Conservation (phyloP, 2,888 invertebrate species). For the Megastigmus dorsalis region DNA sequence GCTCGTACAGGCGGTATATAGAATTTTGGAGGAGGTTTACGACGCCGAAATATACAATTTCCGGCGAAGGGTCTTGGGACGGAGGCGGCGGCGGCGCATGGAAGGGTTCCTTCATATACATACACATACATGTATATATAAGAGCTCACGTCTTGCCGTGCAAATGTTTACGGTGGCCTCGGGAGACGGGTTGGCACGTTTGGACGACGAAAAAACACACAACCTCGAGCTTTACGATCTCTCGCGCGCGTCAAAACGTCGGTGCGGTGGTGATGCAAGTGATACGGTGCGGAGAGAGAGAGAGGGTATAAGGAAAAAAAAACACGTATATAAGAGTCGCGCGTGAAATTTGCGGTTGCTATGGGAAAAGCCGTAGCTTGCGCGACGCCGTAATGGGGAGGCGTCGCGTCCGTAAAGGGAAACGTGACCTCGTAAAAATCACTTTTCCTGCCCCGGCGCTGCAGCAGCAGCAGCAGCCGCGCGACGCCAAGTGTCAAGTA, state of each 20-base stretch:
- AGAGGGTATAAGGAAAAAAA: too few relatives aligned
- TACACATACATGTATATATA: too few relatives aligned
- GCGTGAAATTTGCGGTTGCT: constrained; percentile 1
- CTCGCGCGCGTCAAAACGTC: background rate
- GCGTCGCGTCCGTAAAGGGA: too few relatives aligned
- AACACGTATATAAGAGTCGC: too few relatives aligned
- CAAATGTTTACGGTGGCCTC: background rate
- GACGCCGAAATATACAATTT: constrained; percentile 22
- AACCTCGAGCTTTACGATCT: background rate
- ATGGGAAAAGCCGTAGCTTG: background rate
- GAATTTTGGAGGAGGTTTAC: constrained; percentile 3
- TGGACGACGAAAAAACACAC: background rate
- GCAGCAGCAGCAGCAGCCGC: too few relatives aligned
- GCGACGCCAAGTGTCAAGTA: background rate
- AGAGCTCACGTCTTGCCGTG: too few relatives aligned
- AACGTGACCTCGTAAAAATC: background rate
- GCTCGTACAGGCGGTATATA: too few relatives aligned
- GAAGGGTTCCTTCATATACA: background rate
- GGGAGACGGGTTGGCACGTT: background rate
- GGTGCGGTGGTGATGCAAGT: too few relatives aligned
- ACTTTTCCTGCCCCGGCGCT: background rate
- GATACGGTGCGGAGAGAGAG: too few relatives aligned
- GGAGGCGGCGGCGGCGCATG: background rate
- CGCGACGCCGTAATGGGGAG: too few relatives aligned
- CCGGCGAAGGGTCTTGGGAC: background rate